Conservation (phyloP, 2,113 vertebrate species). For the Leiothrix lutea region DNA sequence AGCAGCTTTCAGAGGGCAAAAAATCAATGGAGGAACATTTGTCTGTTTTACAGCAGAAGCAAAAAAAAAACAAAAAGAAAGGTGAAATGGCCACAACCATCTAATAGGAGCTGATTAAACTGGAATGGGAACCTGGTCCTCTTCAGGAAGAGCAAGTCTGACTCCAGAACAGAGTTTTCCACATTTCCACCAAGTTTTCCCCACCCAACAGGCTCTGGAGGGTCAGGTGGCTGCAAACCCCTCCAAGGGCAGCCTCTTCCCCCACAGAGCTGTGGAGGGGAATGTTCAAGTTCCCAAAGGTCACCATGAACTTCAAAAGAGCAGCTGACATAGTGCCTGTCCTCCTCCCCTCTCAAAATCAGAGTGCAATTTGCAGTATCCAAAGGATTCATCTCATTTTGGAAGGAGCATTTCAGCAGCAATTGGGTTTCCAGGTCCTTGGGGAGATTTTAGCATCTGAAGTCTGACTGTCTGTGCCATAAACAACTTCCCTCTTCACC, state of each 20-base stretch:
- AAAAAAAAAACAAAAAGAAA: not conserved
- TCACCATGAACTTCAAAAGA: not conserved
- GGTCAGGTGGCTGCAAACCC: not conserved
- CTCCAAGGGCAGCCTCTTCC: not conserved
- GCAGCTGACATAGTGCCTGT: not conserved
- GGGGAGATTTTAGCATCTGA: not conserved
- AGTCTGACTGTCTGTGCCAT: not conserved
- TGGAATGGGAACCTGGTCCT: not conserved
- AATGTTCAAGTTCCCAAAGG: not conserved
- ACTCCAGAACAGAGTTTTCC: not conserved
- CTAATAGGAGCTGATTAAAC: not conserved
- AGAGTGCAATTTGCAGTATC: not conserved
- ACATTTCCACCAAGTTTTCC: not conserved
- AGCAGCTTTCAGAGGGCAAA: not conserved
- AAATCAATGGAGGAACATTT: not conserved
- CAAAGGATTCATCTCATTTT: not conserved
- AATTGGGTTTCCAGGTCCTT: not conserved
- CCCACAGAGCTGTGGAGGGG: not conserved
- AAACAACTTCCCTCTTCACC: not conserved
- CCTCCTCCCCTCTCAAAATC: not conserved
- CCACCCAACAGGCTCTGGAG: not conserved
- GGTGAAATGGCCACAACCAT: not conserved
- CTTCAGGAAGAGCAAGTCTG: accelerated
- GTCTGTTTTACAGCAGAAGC: not conserved
- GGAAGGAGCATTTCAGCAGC: not conserved